These are phyloP conservation scores for Dinoponera quadriceps DNA, from an alignment of 1,140 invertebrate species.

Conservation along the genomic window DNA sequence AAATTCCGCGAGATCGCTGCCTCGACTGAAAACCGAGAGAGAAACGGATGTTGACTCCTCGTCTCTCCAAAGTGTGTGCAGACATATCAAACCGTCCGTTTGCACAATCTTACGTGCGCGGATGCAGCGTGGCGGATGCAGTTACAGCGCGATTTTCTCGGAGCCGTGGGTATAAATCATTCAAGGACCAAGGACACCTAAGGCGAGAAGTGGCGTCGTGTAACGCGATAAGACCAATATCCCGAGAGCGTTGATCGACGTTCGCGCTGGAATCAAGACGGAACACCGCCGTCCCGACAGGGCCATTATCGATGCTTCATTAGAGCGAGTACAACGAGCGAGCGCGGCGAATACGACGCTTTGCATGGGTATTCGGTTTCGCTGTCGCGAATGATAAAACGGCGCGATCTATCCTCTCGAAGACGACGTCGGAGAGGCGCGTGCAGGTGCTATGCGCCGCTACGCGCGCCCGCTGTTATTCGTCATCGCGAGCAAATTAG, in stretches of 20 bases:
- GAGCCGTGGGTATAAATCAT: slow-evolving; percentile 6
- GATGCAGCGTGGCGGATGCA: too few relatives aligned
- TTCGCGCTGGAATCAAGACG: slow-evolving; percentile 28
- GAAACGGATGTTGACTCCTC: too few relatives aligned
- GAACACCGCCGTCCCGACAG: slow-evolving; percentile 16
- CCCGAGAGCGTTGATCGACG: slow-evolving; percentile 29
- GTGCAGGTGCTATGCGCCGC: background rate
- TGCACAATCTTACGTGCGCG: background rate
- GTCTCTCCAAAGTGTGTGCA: too few relatives aligned
- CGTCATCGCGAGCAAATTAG: slow-evolving; percentile 1
- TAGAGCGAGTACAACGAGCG: slow-evolving; percentile 40
- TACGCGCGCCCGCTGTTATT: background rate
- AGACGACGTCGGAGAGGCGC: slow-evolving; percentile 3
- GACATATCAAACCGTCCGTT: background rate
- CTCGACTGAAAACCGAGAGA: too few relatives aligned
- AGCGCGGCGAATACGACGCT: slow-evolving; percentile 17
- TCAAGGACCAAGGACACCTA: slow-evolving; percentile 3
- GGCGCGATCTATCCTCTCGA: background rate
- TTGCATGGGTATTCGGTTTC: slow-evolving; percentile 44
- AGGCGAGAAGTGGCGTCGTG: background rate
- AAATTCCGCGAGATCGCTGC: too few relatives aligned
- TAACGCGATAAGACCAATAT: slow-evolving; percentile 28
- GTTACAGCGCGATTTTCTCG: background rate
- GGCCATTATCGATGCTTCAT: slow-evolving; percentile 41
- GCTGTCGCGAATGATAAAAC: slow-evolving; percentile 47